Conservation (phyloP, 2,113 vertebrate genomes). For the Hypanus sabinus region DNA sequence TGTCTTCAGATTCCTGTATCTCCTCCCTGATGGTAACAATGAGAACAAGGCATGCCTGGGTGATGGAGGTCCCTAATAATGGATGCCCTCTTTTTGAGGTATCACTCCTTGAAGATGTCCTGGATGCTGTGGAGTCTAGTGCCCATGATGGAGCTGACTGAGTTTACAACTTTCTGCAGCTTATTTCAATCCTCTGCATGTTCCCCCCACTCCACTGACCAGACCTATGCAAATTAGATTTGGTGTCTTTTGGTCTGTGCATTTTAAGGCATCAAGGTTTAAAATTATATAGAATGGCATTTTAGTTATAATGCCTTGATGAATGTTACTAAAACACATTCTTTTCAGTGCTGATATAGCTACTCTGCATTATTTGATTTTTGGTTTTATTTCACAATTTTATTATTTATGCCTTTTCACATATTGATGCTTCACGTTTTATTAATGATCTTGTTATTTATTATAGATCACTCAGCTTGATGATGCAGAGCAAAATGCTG, state of each 20-base stretch:
- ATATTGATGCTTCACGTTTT: neutral
- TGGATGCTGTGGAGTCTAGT: too few relatives aligned
- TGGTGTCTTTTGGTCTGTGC: neutral
- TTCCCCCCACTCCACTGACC: neutral
- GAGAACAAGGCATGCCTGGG: too few relatives aligned
- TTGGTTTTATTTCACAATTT: neutral
- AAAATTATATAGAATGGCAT: neutral
- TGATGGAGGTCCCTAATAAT: too few relatives aligned
- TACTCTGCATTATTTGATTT: neutral
- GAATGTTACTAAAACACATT: neutral
- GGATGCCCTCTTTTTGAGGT: too few relatives aligned
- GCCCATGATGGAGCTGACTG: too few relatives aligned
- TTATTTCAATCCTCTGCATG: too few relatives aligned
- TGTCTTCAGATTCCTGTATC: too few relatives aligned
- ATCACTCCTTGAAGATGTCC: too few relatives aligned
- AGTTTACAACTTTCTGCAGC: too few relatives aligned
- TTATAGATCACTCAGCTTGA: neutral
- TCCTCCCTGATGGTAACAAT: too few relatives aligned
- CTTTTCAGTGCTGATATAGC: neutral
- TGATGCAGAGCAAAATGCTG: too few relatives aligned
- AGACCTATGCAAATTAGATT: neutral
- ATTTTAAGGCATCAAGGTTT: neutral
- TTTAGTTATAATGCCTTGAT: neutral
- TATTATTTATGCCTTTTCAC: too few relatives aligned
- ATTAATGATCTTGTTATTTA: neutral